Base-by-base conservation (phyloP, 1,140 invertebrate genomes). In the Drosophila azteca region DNA sequence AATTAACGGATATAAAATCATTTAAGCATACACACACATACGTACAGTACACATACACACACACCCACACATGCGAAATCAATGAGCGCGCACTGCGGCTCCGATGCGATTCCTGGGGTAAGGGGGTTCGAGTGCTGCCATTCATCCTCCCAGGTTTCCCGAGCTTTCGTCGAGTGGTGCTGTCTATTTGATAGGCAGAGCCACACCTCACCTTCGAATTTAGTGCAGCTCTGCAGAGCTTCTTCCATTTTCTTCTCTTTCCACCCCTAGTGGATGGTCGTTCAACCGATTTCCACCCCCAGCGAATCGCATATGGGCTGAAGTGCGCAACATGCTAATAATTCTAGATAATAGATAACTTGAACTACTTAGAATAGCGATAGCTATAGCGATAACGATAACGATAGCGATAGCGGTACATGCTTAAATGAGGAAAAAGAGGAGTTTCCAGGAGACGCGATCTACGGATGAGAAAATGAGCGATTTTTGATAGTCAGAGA, bases 401-500 rank as follows among this genome's bases (percentile, higher is more conserved):
- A 20, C 17, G 70, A 60, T 76, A 63, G 78, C 62, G 54, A 63
- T 87, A 87, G 79, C 74, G 70, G 61, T 76, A 63, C 68, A 76
- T 76, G 83, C 75, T 82, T 82, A 82, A 76, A 79, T 17, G 44
- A 26, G 5, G 24, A 24, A 24, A 24, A 24, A 24, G 24, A 58
- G 44, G 35, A 54, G 67, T 78, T 78, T 48, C 45, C 74, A 78
- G 67, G 51, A 61, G 50, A 59, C 58, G 62, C 58, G 59, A 79
- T 67, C 60, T 64, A 62, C 62, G 65, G 76, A 75, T 44, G 52
- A 76, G 79, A 65, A 76, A 84, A 65, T 69, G 69, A 87, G 79
- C 82, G 78, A 88, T 83, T 76, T 87, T 83, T 87, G 75, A 82
- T 88, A 85, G 83, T 85, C 82, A 77, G 49, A 79, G 57, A 61